Evolutionary conservation across 2,797 vertebrate species (phyloP), one percentile per base, ranked within the genome.

Genomic region (Gymnopithys bicolor): DNA sequence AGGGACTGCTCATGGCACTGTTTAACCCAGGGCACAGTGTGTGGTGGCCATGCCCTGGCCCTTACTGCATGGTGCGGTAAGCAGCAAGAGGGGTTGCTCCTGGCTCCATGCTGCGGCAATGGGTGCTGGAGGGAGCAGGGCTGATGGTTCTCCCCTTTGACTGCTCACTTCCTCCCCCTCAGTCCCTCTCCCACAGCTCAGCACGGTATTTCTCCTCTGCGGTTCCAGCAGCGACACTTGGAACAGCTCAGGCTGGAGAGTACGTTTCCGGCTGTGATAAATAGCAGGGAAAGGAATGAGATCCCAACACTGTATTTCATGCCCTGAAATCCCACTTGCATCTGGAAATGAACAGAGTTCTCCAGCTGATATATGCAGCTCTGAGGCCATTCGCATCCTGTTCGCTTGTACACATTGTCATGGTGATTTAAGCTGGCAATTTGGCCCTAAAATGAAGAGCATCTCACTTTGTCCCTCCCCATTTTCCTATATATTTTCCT

Each of bases 21-120:
- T 33, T 68, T 48, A 75, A 39, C 52, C 41, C 7, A 4, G 75
- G 68, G 48, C 62, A 51, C 3, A 14, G 27, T 13, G 41, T 5
- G 19, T 6, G 14, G n/a, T 6, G 71, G 41, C 63, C 1, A 1
- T 11, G 84, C 18, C 43, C 68, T 11, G 37, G 60, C 58, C 39
- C 66, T 48, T 0, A 0, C 30, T 5, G 6, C 7, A 0, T 0
- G 2, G 60, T 0, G 0, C 53, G 63, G 18, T 0, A 2, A 60
- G 52, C 39, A 24, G 79, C 49, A 23, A 28, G 4, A 71, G 49
- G 37, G 35, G 83, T 83, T n/a, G 90, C 68, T 85, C n/a, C 83
- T 0, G 2, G 67, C 76, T 79, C 66, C 0, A 1, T 7, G 49
- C 53, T 2, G 5, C 67, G 14, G 16, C 0, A 2, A 14, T 13